Conservation (phyloP, 2,113 vertebrate genomes). For the Oreochromis aureus region DNA sequence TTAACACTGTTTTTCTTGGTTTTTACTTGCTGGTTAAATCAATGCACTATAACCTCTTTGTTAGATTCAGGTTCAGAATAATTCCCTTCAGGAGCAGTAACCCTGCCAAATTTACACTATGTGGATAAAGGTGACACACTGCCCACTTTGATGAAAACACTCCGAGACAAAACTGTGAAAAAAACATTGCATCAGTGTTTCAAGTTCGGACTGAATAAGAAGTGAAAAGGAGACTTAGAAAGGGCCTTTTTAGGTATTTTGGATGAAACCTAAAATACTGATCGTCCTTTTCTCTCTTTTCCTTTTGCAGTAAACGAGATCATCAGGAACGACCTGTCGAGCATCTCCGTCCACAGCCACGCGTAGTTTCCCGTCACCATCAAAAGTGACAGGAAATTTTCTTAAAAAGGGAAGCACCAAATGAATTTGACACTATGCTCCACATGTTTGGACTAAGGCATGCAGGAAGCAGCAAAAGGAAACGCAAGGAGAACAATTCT, state of each 20-base stretch:
- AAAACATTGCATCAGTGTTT: not conserved
- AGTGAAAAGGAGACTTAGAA: not conserved
- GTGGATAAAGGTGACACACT: not conserved
- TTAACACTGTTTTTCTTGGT: not conserved
- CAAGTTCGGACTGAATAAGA: accelerated
- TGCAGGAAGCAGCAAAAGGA: slow-evolving; percentile 23
- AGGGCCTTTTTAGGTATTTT: not conserved
- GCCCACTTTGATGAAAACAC: not conserved
- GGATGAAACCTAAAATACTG: not conserved
- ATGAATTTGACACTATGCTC: not conserved
- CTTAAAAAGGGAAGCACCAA: not conserved
- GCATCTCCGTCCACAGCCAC: slow-evolving; percentile 78
- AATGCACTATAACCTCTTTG: not conserved
- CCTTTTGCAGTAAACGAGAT: slow-evolving; percentile 91
- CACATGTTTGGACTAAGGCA: slow-evolving; percentile 37
- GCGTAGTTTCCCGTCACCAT: slow-evolving; percentile 45
- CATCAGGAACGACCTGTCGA: slow-evolving; percentile 94
- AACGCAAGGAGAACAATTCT: slow-evolving; percentile 18
- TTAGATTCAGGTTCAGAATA: not conserved
- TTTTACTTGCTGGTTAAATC: not conserved
- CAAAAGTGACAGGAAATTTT: not conserved
- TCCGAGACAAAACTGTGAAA: accelerated
- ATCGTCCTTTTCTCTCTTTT: not conserved
- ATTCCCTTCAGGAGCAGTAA: not conserved
- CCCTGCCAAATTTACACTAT: not conserved